Base-by-base conservation (phyloP, 2,888 invertebrate species). In the Pachliopta kotzebuea region DNA sequence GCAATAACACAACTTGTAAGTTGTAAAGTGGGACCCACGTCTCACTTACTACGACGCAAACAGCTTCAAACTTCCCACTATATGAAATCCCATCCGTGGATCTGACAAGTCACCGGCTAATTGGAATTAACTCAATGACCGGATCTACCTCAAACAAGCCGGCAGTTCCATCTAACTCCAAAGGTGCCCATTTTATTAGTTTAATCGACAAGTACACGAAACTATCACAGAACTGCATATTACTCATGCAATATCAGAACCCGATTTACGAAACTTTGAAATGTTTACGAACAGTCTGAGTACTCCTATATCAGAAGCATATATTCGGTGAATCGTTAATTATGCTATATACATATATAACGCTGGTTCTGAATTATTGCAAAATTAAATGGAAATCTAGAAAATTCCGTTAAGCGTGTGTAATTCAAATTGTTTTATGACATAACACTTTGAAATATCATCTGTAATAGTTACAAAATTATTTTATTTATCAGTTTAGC, bases 401-500 rank as follows among this genome's bases (percentile, higher is more conserved):
- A 26, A 26, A 26, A 11, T 31, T 31, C 11, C 8, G 1, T 8
- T 8, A 31, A 31, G 9, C 31, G 11, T 31, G 11, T 31, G 31
- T 31, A 31, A 31, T 31, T 7, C 0, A 31, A 31, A 31, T 31
- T 31, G 11, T 11, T 31, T 31, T 31, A 31, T 31, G 11, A 1
- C 6, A 31, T 31, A 31, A 1, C 8, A 31, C 8, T 31, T 31
- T 37, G 14, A 52, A 52, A 52, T 21, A 11, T 21, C n/a, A 9
- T 42, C 26, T 62, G 45, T 24, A 31, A 57, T 31, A 57, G 26
- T 26, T 56, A 21, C 31, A 62, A 4, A 50, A 63, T 67, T 62
- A 7, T 45, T 14, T 42, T 64, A 67, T 65, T 68, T 68, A 20
- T 31, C 3, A 31, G 50, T 11, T 20, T 42, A 37, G 20, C 37